Percentiles rank a stretch among this genome's conserved stretches.
Conservation (phyloP, 1,140 invertebrate species). For the Stegodyphus dumicola region DNA sequence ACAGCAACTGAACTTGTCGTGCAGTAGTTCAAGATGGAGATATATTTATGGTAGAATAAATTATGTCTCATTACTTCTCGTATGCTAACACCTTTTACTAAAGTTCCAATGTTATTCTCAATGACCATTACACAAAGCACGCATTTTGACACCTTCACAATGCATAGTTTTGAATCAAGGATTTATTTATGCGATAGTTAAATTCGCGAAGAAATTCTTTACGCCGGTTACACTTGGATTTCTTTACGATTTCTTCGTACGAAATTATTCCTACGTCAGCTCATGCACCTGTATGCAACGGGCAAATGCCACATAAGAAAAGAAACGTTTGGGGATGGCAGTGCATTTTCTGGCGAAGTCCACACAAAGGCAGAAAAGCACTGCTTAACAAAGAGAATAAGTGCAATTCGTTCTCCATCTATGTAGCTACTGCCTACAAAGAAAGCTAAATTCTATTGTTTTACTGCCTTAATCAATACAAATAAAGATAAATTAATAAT, state of each 20-base stretch:
- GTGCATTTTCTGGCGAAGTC: constrained; percentile 43
- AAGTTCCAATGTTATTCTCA: background rate
- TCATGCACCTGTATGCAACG: constrained; percentile 34
- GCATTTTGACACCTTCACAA: background rate
- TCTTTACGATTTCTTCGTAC: constrained; percentile 14
- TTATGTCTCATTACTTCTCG: background rate
- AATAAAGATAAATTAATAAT: too few species aligned
- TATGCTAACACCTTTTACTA: background rate
- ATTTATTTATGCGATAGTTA: constrained; percentile 32
- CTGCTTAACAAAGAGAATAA: background rate
- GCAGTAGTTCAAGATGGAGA: background rate
- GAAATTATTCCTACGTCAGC: background rate
- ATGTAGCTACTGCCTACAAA: background rate
- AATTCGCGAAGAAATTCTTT: background rate
- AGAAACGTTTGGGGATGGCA: background rate
- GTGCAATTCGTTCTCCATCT: background rate
- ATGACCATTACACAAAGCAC: background rate
- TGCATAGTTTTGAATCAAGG: background rate
- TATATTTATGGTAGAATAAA: background rate
- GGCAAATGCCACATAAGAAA: background rate
- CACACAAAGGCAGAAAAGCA: constrained; percentile 55
- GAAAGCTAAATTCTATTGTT: too few species aligned
- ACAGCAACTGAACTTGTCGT: background rate
- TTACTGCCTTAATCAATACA: too few species aligned
- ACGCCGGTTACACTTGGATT: constrained; percentile 9